phyloP scores from a whole-genome alignment of 2,888 invertebrate genomes.

The Bimastos eiseni region DNA sequence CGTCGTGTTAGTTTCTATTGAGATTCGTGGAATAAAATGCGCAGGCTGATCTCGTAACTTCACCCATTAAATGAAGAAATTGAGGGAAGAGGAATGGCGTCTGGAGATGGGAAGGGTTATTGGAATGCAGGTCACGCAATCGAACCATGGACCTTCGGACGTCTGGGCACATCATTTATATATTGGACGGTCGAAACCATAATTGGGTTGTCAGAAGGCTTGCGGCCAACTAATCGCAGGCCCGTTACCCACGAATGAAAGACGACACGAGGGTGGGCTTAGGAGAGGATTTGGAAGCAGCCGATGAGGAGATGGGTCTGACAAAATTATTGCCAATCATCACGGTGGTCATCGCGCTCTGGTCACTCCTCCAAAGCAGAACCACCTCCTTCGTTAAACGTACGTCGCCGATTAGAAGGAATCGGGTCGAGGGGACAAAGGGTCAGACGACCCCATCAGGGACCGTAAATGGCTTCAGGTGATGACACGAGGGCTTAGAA shows the following conservation, averaged over 20 bases:
- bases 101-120: neutral
- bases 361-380: neutral
- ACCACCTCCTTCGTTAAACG: neutral
- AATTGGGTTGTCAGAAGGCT: neutral
- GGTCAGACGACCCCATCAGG: slow-evolving; percentile 4
- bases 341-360: neutral
- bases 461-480: neutral
- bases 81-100: neutral
- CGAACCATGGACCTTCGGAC: neutral
- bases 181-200: neutral
- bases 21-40: neutral
- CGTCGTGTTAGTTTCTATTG: neutral
- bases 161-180: neutral
- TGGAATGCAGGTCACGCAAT: neutral
- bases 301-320: neutral
- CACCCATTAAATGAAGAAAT: neutral
- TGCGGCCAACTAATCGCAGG: neutral
- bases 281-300: neutral
- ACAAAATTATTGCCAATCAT: neutral
- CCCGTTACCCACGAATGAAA: neutral
- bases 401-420: neutral
- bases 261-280: neutral
- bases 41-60: neutral
- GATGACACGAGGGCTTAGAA: neutral
- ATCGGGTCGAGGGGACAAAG: neutral